phyloP scores from a whole-genome alignment of 1,140 invertebrate species.

The Scaptomyza montana region DNA sequence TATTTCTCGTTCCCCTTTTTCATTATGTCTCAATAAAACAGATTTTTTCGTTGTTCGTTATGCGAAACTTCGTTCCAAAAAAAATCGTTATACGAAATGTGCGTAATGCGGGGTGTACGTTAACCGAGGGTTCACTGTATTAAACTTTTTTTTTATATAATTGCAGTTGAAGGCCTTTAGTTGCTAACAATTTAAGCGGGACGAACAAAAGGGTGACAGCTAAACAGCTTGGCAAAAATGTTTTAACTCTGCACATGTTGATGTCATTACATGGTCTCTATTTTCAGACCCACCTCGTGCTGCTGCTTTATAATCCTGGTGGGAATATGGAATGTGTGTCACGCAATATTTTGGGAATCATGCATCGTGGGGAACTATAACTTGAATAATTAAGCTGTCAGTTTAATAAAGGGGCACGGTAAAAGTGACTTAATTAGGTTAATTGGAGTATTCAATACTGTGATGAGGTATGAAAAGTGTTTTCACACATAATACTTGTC shows the following conservation, averaged over 20 bases:
- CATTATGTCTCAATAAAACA: no score
- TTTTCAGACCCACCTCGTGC: conserved; percentile 22
- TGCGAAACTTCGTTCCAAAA: no score
- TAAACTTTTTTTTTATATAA: conserved; percentile 37
- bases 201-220: conserved; percentile 17
- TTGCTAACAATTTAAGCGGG: conserved; percentile 11
- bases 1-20: no score
- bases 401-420: conserved; percentile 36
- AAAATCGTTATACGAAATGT: no score
- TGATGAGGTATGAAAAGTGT: conserved; percentile 1
- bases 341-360: conserved; percentile 72
- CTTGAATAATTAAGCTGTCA: conserved; percentile 63
- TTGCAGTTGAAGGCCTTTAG: conserved; percentile 22
- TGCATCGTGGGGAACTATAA: conserved; percentile 11
- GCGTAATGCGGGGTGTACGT: no score
- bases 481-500: no score
- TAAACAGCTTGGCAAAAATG: conserved; percentile 16
- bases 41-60: no score
- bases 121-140: no score
- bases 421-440: conserved; percentile 70
- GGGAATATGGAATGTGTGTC: conserved; percentile 37
- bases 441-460: conserved; percentile 78
- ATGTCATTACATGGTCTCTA: conserved; percentile 70
- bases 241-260: conserved; percentile 73
- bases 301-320: not conserved